Base-by-base conservation (phyloP, 2,113 vertebrate genomes). In the Ceyx cyanopectus region DNA sequence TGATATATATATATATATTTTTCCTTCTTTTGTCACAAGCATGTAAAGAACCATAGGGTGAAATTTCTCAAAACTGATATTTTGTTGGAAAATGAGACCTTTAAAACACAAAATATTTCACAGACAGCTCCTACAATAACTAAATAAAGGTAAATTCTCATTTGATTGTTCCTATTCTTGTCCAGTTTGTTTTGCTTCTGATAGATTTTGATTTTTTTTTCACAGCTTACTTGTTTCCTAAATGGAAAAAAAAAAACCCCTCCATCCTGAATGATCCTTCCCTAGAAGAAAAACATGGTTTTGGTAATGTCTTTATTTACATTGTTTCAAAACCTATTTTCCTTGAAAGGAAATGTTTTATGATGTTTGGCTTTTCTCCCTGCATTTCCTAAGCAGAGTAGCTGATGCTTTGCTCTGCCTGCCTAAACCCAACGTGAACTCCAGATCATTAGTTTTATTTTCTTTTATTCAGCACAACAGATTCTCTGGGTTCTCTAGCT, bases 321-420 rank as follows among this genome's bases (percentile, higher is more conserved):
- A 80, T 87, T 92, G 72, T 90, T 95, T 94, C 68, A 82, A 92
- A 94, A 46, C 51, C 46, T 73, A 80, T 91, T 95, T 95, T 94
- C 75, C 82, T 89, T 92, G 93, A 95, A 92, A 96, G 60, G 94
- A 90, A 96, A 94, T 94, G 94, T 94, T 95, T 87, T 87, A 80
- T 89, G 93, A 77, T 82, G 85, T 94, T 95, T 95, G 92, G 79
- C 92, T 92, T 85, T 91, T 91, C 79, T 95, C 79, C 58, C 56
- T 76, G 2, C 27, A 58, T 91, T 95, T 95, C 87, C 70, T 60
- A 89, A 85, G 85, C 82, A 87, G 73, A 94, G 72, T 14, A 43
- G 32, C 50, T 69, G 63, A 30, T 87, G 24, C 70, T 94, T 77
- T 87, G 60, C 54, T 82, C 60, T 77, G 70, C 81, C 54, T 82